phyloP scores from a whole-genome alignment of 2,113 vertebrate species.

The Peromyscus californicus region DNA sequence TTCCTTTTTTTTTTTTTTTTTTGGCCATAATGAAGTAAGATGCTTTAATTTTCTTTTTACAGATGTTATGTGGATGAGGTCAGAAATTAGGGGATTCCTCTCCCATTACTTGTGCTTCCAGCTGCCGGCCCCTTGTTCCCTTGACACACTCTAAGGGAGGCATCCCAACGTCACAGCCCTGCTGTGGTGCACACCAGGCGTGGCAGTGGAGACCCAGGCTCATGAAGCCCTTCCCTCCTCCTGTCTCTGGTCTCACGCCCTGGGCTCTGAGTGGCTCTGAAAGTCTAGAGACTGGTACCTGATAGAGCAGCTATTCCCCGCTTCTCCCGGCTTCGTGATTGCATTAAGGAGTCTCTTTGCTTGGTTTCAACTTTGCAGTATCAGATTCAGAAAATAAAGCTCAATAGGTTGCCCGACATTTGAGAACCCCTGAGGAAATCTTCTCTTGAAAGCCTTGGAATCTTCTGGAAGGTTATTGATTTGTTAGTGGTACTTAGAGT shows the following conservation, averaged over 20 bases:
- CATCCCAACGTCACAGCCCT: neutral
- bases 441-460: neutral
- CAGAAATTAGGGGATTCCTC: slow-evolving; percentile 59
- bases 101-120: slow-evolving; percentile 67
- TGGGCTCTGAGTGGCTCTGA: neutral
- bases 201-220: neutral
- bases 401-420: slow-evolving; percentile 15
- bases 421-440: slow-evolving; percentile 42
- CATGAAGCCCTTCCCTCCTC: neutral
- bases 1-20: neutral
- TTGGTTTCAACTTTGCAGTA: neutral
- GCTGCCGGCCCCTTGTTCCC: slow-evolving; percentile 64
- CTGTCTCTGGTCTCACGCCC: neutral
- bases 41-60: slow-evolving; percentile 77
- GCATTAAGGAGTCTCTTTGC: neutral
- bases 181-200: neutral
- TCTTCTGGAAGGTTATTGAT: slow-evolving; percentile 51
- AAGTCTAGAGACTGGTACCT: neutral
- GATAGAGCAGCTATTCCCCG: neutral
- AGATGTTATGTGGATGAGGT: slow-evolving; percentile 79
- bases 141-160: neutral
- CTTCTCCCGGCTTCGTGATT: neutral
- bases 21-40: slow-evolving; percentile 73
- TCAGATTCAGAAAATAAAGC: slow-evolving; percentile 45
- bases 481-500: neutral